Percentiles rank a stretch among this genome's conserved stretches.
These are phyloP conservation scores for Carcina quercana DNA, from an alignment of 2,888 invertebrate genomes.

Conservation along the genomic window DNA sequence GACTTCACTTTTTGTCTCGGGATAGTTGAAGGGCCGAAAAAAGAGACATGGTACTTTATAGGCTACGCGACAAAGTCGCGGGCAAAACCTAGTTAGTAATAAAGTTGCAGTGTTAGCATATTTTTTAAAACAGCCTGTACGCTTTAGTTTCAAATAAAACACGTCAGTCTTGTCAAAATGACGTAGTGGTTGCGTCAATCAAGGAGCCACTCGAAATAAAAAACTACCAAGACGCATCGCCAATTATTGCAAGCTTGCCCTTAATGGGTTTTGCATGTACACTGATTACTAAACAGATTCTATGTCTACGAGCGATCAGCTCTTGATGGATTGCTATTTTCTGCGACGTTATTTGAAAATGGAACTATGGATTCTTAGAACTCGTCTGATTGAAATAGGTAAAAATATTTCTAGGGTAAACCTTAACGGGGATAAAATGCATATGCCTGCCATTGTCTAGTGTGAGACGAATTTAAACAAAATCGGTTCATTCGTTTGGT, in stretches of 20 bases:
- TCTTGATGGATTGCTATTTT: too few species aligned
- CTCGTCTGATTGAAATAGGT: too few species aligned
- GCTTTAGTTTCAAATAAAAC: constrained; percentile 38
- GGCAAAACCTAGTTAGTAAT: neutral
- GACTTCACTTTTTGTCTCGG: too few species aligned
- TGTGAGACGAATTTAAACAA: too few species aligned
- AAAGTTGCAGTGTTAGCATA: too few species aligned
- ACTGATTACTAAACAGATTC: constrained; percentile 45
- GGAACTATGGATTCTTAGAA: too few species aligned
- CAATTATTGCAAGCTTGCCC: constrained; percentile 61
- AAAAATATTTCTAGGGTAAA: too few species aligned
- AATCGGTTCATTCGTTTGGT: too few species aligned
- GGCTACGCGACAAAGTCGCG: neutral
- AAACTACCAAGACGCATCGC: constrained; percentile 53
- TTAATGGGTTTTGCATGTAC: constrained; percentile 68
- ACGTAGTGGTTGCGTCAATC: constrained; percentile 68
- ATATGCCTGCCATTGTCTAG: too few species aligned
- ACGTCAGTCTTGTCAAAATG: constrained; percentile 63
- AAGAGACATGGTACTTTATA: neutral
- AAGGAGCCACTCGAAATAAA: constrained; percentile 46
- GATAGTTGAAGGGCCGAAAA: too few species aligned
- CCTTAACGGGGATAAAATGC: too few species aligned
- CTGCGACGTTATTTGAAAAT: too few species aligned
- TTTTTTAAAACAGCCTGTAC: constrained; percentile 35
- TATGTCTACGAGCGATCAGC: constrained; percentile 5